Percentiles rank a stretch among this genome's conserved stretches.
phyloP scores from a whole-genome alignment of 1,140 invertebrate species.

The Drosophila sturtevanti region DNA sequence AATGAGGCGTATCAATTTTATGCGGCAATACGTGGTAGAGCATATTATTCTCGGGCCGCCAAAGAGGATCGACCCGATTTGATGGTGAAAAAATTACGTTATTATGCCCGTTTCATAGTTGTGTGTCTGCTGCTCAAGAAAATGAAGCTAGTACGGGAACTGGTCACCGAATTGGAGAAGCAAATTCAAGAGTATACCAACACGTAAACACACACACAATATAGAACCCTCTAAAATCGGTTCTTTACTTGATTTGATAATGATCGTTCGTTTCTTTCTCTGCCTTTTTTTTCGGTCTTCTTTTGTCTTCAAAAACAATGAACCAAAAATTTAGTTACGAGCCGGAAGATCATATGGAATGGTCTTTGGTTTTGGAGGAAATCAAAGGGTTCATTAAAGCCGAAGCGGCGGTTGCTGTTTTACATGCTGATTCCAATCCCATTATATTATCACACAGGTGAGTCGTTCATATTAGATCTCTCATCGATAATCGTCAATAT shows the following conservation, averaged over 20 bases:
- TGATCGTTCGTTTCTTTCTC: constrained; percentile 28
- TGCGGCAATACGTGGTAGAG: constrained; percentile 95
- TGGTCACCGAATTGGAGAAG: constrained; percentile 95
- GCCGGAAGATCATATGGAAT: constrained; percentile 98
- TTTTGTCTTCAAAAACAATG: too few species aligned
- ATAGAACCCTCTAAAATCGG: constrained; percentile 6
- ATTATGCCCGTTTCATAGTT: constrained; percentile 98
- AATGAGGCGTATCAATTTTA: constrained; percentile 98
- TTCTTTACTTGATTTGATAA: constrained; percentile 3
- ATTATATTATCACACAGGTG: constrained; percentile 93
- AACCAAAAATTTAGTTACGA: constrained; percentile 86
- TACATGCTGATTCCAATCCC: constrained; percentile 93
- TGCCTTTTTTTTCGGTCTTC: constrained; percentile 17
- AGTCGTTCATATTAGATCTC: constrained; percentile 64
- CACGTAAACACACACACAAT: constrained; percentile 83
- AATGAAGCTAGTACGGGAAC: constrained; percentile 95
- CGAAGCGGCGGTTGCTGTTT: constrained; percentile 93
- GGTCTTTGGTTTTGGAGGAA: constrained; percentile 96
- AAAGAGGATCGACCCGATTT: constrained; percentile 97
- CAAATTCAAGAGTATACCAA: constrained; percentile 97
- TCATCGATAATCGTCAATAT: constrained; percentile 44
- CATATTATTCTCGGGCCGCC: constrained; percentile 96
- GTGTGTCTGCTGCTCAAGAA: constrained; percentile 97
- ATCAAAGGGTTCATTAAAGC: constrained; percentile 97
- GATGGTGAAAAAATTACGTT: constrained; percentile 98